Conservation (phyloP, 1,140 invertebrate species). For the Zaprionus nigranus region DNA sequence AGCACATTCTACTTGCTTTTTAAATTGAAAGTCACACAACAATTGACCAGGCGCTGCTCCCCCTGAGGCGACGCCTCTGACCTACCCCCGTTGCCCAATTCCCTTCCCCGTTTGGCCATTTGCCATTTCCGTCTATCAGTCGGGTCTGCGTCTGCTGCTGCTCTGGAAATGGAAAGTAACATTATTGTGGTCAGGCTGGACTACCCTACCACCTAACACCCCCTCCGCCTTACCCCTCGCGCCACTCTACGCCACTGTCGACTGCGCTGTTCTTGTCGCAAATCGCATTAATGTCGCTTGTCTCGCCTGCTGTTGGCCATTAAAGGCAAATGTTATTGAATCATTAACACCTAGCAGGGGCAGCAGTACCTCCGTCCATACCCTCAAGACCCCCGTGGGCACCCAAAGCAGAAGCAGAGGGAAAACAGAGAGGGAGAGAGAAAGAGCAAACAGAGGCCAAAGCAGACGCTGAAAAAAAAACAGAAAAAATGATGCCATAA, state of each 20-base stretch:
- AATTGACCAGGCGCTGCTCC: conserved; percentile 58
- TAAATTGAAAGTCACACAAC: conserved; percentile 81
- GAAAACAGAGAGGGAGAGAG: too few relatives aligned
- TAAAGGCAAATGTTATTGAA: conserved; percentile 80
- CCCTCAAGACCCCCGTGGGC: background rate
- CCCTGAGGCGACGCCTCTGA: background rate
- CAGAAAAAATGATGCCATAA: conserved; percentile 71
- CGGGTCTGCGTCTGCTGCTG: background rate
- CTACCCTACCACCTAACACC: too few relatives aligned
- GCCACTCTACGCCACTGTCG: background rate
- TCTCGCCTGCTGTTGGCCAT: conserved; percentile 61
- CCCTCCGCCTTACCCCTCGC: background rate
- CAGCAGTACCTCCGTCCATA: background rate
- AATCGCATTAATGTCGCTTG: conserved; percentile 73
- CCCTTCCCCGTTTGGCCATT: background rate
- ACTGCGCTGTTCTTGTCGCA: background rate
- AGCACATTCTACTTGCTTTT: conserved; percentile 38
- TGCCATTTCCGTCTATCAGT: conserved; percentile 30
- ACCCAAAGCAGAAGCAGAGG: too few relatives aligned
- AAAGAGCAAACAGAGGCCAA: background rate
- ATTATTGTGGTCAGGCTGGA: conserved; percentile 36
- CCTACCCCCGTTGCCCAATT: background rate
- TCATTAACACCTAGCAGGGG: conserved; percentile 72
- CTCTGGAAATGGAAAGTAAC: conserved; percentile 41
- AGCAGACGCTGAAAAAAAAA: background rate